Percentiles rank a stretch among this genome's conserved stretches.
Conservation (phyloP, 1,140 invertebrate genomes). For the Mya arenaria region DNA sequence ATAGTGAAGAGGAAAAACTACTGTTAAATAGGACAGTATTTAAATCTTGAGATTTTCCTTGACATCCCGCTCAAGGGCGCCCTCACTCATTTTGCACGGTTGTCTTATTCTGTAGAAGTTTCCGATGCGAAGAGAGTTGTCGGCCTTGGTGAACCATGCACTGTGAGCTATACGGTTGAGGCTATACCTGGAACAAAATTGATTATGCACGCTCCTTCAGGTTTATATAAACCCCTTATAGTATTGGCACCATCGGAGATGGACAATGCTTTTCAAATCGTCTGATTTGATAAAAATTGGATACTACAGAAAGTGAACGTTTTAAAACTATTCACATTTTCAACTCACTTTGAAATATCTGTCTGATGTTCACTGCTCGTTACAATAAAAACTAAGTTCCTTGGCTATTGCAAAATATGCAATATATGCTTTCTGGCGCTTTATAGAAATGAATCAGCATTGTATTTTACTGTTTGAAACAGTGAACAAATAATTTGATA, state of each 20-base stretch:
- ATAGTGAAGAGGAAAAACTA: too few relatives aligned
- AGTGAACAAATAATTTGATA: too few relatives aligned
- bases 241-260: neutral
- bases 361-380: neutral
- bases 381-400: too few relatives aligned
- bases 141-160: constrained; percentile 58
- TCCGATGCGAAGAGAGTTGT: constrained; percentile 67
- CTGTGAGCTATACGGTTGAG: constrained; percentile 62
- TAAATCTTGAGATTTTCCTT: constrained; percentile 67
- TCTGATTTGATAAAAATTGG: neutral
- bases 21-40: neutral
- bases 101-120: constrained; percentile 70
- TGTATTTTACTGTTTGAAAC: too few relatives aligned
- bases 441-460: too few relatives aligned
- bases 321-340: neutral
- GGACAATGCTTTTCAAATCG: neutral
- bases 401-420: too few relatives aligned
- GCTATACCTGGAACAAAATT: constrained; percentile 43
- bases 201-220: neutral
- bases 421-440: too few relatives aligned
- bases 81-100: constrained; percentile 68
- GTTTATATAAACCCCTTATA: neutral
- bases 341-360: neutral
- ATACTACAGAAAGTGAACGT: neutral
- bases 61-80: constrained; percentile 60